Conservation (phyloP, 2,113 vertebrate species). For the Chaenogobius annularis region DNA sequence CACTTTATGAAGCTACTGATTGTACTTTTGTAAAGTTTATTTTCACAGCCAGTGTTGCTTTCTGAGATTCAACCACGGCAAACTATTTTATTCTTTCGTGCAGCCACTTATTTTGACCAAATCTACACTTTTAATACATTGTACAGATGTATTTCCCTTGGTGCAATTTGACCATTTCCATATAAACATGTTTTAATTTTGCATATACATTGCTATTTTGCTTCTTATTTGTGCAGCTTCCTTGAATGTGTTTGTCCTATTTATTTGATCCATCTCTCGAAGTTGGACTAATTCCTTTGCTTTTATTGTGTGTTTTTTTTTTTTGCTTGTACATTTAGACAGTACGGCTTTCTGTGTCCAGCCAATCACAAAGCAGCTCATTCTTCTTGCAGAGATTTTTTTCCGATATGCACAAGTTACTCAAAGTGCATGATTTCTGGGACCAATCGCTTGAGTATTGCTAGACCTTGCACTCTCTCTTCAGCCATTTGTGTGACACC, state of each 20-base stretch:
- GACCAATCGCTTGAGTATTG: conserved; percentile 61
- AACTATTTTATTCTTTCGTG: conserved; percentile 26
- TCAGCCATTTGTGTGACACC: conserved; percentile 42
- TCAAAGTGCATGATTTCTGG: conserved; percentile 49
- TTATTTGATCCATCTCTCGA: conserved; percentile 46
- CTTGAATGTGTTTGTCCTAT: conserved; percentile 65
- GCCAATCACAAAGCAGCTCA: conserved; percentile 20
- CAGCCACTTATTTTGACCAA: conserved; percentile 47
- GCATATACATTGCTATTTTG: neutral
- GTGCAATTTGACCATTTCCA: conserved; percentile 13
- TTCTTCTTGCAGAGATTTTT: conserved; percentile 26
- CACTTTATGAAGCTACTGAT: conserved; percentile 77
- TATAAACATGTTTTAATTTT: conserved; percentile 12
- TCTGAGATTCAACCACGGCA: conserved; percentile 37
- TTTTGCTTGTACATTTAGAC: conserved; percentile 19
- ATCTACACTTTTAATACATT: conserved; percentile 29
- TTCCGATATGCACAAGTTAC: conserved; percentile 35
- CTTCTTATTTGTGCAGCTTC: conserved; percentile 25
- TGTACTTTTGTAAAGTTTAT: conserved; percentile 61
- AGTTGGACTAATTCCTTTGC: conserved; percentile 38
- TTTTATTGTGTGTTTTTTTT: conserved; percentile 25
- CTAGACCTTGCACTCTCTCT: conserved; percentile 18
- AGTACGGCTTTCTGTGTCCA: conserved; percentile 11
- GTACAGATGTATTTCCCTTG: conserved; percentile 17
- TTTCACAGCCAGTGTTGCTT: conserved; percentile 40